Evolutionary conservation across 1,140 invertebrate species (phyloP).

Genomic region (Caenorhabditis briggsae): DNA sequence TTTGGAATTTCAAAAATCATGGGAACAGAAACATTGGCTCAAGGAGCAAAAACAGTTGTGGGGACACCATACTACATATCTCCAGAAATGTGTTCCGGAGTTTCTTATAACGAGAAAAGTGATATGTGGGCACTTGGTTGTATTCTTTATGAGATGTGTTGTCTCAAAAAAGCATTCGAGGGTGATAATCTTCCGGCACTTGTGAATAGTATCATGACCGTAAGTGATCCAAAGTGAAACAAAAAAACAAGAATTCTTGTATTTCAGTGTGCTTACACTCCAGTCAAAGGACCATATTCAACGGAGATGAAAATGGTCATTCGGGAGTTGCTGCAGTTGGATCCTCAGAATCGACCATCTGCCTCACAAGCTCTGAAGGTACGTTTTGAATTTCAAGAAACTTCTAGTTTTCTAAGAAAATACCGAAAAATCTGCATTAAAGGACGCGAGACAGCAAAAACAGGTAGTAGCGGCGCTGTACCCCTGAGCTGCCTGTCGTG

Average conservation of each 20-base stretch:
- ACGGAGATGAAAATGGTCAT: conserved; percentile 81
- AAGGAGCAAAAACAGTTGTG: conserved; percentile 85
- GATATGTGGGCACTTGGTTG: conserved; percentile 88
- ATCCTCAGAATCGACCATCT: conserved; percentile 80
- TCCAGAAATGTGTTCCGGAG: conserved; percentile 87
- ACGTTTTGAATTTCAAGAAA: background rate
- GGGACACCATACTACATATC: conserved; percentile 88
- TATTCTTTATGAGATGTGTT: conserved; percentile 87
- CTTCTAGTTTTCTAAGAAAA: no score
- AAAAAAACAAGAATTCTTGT: no score
- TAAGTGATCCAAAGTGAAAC: conserved; percentile 71
- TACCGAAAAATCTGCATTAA: no score
- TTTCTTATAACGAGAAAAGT: conserved; percentile 85
- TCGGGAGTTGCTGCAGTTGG: conserved; percentile 78
- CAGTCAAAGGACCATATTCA: conserved; percentile 83
- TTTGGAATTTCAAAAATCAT: conserved; percentile 88
- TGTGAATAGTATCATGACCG: conserved; percentile 86
- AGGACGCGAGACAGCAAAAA: no score
- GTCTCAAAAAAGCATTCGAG: conserved; percentile 85
- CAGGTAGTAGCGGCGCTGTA: no score
- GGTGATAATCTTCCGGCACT: conserved; percentile 85
- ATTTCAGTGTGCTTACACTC: conserved; percentile 81
- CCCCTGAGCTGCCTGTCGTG: no score
- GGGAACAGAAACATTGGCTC: conserved; percentile 82
- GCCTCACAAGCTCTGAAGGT: conserved; percentile 80